Evolutionary conservation across 2,113 vertebrate genomes (phyloP).

Genomic region (Chionomys nivalis): DNA sequence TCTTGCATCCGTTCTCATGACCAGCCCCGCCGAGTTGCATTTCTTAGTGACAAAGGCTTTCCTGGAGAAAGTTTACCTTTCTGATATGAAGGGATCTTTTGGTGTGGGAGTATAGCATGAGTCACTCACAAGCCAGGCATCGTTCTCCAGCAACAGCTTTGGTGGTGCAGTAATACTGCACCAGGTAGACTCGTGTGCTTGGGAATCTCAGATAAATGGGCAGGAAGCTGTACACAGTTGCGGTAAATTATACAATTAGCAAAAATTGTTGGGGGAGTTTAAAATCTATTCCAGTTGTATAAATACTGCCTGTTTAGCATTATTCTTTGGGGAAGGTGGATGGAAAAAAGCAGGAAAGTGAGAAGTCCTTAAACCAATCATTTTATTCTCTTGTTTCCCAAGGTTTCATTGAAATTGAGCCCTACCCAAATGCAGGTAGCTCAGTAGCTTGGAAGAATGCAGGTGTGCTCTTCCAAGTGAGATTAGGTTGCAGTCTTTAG

Average conservation of each 20-base stretch:
- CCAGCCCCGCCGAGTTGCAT: not conserved
- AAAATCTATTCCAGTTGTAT: constrained; percentile 90
- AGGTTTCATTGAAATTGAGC: constrained; percentile 60
- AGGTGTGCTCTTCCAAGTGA: constrained; percentile 52
- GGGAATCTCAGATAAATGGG: not conserved
- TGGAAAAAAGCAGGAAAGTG: constrained; percentile 49
- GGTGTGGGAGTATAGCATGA: not conserved
- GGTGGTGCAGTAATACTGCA: not conserved
- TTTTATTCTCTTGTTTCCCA: constrained; percentile 68
- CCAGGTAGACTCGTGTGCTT: not conserved
- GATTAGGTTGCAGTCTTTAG: constrained; percentile 50
- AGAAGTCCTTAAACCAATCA: constrained; percentile 66
- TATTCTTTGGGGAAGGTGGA: constrained; percentile 28
- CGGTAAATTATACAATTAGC: constrained; percentile 62
- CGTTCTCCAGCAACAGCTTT: not conserved
- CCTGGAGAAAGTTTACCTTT: not conserved
- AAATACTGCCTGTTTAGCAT: constrained; percentile 84
- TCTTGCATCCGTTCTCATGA: not conserved
- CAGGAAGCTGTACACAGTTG: constrained; percentile 41
- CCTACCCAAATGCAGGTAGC: not conserved
- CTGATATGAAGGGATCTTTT: not conserved
- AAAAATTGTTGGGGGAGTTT: constrained; percentile 59
- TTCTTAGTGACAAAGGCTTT: not conserved
- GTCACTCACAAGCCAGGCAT: not conserved
- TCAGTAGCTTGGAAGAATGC: constrained; percentile 58